Evolutionary conservation across 2,888 invertebrate species (phyloP).

Genomic region (Drosophila peninsularis): DNA sequence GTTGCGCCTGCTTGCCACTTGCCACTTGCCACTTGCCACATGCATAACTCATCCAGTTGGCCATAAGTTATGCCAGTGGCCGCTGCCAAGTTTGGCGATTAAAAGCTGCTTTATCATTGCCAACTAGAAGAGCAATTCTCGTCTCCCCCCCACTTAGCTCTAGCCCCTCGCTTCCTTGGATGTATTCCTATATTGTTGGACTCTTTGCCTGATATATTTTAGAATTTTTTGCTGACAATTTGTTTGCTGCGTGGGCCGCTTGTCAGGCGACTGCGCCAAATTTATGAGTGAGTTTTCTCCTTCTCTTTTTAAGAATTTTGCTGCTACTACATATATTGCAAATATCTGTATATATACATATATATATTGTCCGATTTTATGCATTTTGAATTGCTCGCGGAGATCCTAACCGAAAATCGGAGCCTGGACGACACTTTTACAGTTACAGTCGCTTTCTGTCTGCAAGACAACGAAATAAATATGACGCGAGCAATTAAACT

Average conservation of each 20-base stretch:
- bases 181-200: conserved; percentile 44
- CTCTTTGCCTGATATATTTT: conserved; percentile 4
- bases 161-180: conserved; percentile 39
- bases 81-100: conserved; percentile 84
- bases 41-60: conserved; percentile 64
- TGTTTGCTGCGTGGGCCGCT: conserved; percentile 63
- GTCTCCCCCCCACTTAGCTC: conserved; percentile 7
- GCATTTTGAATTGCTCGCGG: conserved; percentile 71
- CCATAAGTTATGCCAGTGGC: conserved; percentile 66
- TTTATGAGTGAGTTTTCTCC: conserved; percentile 63
- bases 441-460: conserved; percentile 1
- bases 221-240: conserved; percentile 35
- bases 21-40: conserved; percentile 16
- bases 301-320: conserved; percentile 50
- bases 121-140: conserved; percentile 49
- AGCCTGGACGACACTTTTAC: background rate
- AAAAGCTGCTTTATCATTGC: conserved; percentile 83
- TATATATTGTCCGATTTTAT: conserved; percentile 46
- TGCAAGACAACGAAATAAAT: conserved; percentile 38
- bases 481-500: conserved; percentile 77
- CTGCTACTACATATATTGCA: conserved; percentile 38
- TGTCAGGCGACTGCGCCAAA: conserved; percentile 64
- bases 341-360: conserved; percentile 5
- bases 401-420: conserved; percentile 35
- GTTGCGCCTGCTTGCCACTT: conserved; percentile 20